Conservation (phyloP, 2,888 invertebrate species). For the Euplagia quadripunctaria region DNA sequence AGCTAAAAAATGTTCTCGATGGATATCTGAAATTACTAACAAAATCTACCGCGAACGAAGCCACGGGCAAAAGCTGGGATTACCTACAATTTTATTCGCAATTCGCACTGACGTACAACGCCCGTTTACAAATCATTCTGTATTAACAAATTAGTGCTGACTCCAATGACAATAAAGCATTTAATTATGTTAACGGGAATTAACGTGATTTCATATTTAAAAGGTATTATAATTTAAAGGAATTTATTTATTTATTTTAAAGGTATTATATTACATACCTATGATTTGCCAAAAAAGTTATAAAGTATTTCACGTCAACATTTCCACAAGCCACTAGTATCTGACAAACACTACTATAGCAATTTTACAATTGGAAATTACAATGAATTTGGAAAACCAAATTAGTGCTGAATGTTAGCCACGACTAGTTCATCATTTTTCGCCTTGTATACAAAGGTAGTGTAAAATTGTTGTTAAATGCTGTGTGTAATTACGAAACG, state of each 20-base stretch:
- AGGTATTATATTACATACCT: too few species aligned
- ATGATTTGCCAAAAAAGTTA: neutral
- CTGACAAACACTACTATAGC: neutral
- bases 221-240: too few species aligned
- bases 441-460: neutral
- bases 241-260: too few species aligned
- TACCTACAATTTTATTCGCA: neutral
- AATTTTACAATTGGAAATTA: constrained; percentile 13
- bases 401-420: constrained; percentile 6
- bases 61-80: neutral
- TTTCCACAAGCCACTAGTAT: neutral
- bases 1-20: too few species aligned
- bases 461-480: neutral
- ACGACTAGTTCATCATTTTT: neutral
- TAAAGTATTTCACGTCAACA: neutral
- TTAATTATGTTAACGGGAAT: too few species aligned
- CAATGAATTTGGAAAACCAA: neutral
- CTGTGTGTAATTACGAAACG: neutral
- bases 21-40: neutral
- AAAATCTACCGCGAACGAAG: too few species aligned
- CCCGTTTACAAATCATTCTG: neutral
- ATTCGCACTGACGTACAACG: neutral
- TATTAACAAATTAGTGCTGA: neutral
- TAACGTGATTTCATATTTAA: too few species aligned
- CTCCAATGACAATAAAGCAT: neutral